phyloP scores from a whole-genome alignment of 2,797 vertebrate species.

The Paedocypris micromegethes region DNA sequence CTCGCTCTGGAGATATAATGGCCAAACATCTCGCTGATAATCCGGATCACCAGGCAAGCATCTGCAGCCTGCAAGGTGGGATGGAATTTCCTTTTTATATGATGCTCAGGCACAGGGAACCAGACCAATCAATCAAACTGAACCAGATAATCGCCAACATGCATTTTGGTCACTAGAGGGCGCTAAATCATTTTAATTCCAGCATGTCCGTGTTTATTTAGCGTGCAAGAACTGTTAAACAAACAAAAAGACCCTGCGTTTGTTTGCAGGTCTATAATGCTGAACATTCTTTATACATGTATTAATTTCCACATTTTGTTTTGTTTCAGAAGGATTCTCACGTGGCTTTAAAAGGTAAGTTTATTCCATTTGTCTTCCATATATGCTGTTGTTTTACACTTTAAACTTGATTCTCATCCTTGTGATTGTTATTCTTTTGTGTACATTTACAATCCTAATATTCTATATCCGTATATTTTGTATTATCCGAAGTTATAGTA shows the following conservation, averaged over 20 bases:
- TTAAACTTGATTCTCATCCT: background rate
- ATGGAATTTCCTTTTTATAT: background rate
- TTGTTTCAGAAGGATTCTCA: constrained; percentile 47
- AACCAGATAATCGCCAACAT: no score
- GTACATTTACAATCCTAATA: background rate
- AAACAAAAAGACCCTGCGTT: no score
- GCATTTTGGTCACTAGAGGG: no score
- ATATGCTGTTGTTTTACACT: background rate
- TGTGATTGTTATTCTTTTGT: background rate
- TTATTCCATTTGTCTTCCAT: background rate
- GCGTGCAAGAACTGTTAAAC: no score
- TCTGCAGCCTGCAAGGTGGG: constrained; percentile 32
- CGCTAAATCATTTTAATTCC: no score
- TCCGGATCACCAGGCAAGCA: constrained; percentile 67
- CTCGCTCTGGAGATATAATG: constrained; percentile 80
- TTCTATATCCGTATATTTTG: no score
- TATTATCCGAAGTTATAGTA: no score
- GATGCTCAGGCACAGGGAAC: no score
- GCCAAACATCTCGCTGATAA: constrained; percentile 80
- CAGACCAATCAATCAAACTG: no score
- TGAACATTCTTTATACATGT: no score
- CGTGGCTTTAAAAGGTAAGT: constrained; percentile 48
- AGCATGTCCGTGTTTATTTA: background rate
- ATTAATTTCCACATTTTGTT: background rate
- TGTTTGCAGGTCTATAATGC: no score